Conservation (phyloP, 2,888 invertebrate genomes). For the Sipha maydis region DNA sequence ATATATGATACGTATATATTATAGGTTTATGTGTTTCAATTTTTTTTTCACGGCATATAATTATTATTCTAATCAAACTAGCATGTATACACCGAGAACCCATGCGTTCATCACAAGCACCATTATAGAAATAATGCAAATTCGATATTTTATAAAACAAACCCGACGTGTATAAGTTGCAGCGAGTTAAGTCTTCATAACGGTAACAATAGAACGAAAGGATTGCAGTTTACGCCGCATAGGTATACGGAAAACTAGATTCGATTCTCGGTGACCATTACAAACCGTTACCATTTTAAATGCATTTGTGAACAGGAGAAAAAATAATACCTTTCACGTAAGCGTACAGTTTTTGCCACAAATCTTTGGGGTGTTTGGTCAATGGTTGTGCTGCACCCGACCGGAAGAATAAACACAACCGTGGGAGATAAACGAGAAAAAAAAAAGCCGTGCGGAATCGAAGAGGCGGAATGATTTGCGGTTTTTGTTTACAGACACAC, state of each 20-base stretch:
- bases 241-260: neutral
- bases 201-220: neutral
- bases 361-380: constrained; percentile 31
- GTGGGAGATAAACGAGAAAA: constrained; percentile 37
- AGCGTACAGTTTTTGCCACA: constrained; percentile 24
- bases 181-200: neutral
- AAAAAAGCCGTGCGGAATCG: constrained; percentile 43
- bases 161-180: neutral
- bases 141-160: neutral
- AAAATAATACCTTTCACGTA: constrained; percentile 3
- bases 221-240: neutral
- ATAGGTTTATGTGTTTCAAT: no score
- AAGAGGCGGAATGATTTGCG: constrained; percentile 60
- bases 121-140: no score
- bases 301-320: neutral
- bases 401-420: constrained; percentile 58
- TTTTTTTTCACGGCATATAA: no score
- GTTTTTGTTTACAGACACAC: constrained; percentile 37
- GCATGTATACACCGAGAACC: no score
- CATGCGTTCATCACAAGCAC: no score
- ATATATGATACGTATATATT: no score
- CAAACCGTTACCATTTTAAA: constrained; percentile 25
- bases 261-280: constrained; percentile 37
- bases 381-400: constrained; percentile 27
- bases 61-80: no score